phyloP scores from a whole-genome alignment of 2,888 invertebrate genomes.

The Morpho achilles region DNA sequence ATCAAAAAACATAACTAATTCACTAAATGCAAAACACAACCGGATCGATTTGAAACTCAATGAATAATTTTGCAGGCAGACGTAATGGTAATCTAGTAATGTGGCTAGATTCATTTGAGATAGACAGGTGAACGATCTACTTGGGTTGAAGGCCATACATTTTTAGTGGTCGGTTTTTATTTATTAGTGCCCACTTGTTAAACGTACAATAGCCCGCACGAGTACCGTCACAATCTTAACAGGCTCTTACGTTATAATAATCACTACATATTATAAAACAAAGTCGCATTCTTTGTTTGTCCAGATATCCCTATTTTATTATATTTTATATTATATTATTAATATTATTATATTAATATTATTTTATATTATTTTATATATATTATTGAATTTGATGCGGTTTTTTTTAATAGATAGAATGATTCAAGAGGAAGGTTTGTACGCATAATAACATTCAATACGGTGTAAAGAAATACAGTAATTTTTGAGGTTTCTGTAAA shows the following conservation, averaged over 20 bases:
- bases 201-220: slow-evolving; percentile 50
- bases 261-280: too few relatives aligned
- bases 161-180: slow-evolving; percentile 60
- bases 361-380: too few relatives aligned
- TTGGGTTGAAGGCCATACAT: slow-evolving; percentile 67
- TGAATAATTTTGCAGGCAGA: slow-evolving; percentile 25
- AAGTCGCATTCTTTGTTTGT: too few relatives aligned
- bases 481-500: too few relatives aligned
- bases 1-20: slow-evolving; percentile 13
- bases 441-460: too few relatives aligned
- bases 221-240: slow-evolving; percentile 33
- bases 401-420: too few relatives aligned
- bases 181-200: slow-evolving; percentile 47
- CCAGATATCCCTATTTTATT: too few relatives aligned
- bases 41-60: slow-evolving; percentile 17
- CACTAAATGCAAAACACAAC: slow-evolving; percentile 14
- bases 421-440: too few relatives aligned
- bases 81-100: slow-evolving; percentile 36
- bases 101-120: slow-evolving; percentile 49
- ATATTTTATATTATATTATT: too few relatives aligned
- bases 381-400: too few relatives aligned
- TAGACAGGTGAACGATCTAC: slow-evolving; percentile 67
- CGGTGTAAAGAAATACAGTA: too few relatives aligned
- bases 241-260: slow-evolving; percentile 19
- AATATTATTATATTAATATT: too few relatives aligned